phyloP scores from a whole-genome alignment of 2,797 vertebrate genomes.

The Argyrosomus regius region DNA sequence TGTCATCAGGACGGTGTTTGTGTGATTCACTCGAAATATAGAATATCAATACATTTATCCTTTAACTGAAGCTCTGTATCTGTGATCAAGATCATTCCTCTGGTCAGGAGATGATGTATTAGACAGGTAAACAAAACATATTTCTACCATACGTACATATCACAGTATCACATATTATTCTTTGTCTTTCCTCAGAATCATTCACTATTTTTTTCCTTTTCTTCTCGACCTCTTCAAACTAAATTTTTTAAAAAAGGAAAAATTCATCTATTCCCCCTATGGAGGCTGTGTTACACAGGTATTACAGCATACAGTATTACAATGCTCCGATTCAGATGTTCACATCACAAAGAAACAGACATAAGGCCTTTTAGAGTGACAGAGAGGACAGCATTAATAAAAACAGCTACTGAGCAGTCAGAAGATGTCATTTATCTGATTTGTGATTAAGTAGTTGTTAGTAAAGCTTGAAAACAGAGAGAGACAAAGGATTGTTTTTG shows the following conservation, averaged over 20 bases:
- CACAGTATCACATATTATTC: too few relatives aligned
- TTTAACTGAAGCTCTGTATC: too few relatives aligned
- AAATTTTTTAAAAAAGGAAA: neutral
- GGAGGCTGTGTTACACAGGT: neutral
- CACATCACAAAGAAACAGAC: neutral
- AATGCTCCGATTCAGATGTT: neutral
- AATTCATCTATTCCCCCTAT: neutral
- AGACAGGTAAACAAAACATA: too few relatives aligned
- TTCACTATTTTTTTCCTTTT: too few relatives aligned
- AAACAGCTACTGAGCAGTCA: neutral
- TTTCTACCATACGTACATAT: too few relatives aligned
- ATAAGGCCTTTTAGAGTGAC: too few relatives aligned
- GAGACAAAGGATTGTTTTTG: conserved; percentile 6
- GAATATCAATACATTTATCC: too few relatives aligned
- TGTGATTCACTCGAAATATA: neutral
- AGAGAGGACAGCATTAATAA: neutral
- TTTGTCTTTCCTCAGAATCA: neutral
- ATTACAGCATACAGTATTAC: conserved; percentile 14
- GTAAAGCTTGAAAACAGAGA: neutral
- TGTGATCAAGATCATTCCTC: too few relatives aligned
- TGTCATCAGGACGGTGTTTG: neutral
- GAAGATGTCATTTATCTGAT: conserved; percentile 1
- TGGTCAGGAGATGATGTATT: neutral
- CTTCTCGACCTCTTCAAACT: neutral
- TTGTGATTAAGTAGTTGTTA: neutral